Percentiles rank a stretch among this genome's conserved stretches.
Conservation (phyloP, 2,888 invertebrate species). For the Tinea trinotella region DNA sequence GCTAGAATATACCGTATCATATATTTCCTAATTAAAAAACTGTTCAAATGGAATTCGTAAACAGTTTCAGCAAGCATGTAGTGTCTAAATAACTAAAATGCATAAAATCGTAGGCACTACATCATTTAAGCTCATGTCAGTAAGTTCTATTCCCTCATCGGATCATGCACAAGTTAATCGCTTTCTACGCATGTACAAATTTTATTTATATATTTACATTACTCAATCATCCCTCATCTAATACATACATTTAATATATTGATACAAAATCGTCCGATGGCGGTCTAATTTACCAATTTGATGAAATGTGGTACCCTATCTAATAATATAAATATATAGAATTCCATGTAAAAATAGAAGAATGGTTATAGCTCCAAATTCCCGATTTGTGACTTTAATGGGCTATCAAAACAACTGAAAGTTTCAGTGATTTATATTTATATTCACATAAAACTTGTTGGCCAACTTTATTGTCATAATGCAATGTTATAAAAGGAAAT, state of each 20-base stretch:
- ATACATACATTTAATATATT: neutral
- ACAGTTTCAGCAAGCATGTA: neutral
- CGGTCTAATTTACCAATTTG: neutral
- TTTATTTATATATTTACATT: constrained; percentile 1
- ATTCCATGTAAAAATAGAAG: too few species aligned
- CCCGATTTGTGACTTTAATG: too few species aligned
- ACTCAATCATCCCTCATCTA: neutral
- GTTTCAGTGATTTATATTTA: too few species aligned
- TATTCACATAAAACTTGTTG: too few species aligned
- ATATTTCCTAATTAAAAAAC: neutral
- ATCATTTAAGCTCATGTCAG: constrained; percentile 77
- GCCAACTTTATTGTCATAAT: too few species aligned
- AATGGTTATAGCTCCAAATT: too few species aligned
- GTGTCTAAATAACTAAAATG: constrained; percentile 23
- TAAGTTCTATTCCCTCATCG: constrained; percentile 61
- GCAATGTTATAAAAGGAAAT: too few species aligned
- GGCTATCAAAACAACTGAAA: too few species aligned
- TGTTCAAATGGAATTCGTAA: neutral
- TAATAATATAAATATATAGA: neutral
- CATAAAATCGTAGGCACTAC: constrained; percentile 76
- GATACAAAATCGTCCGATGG: neutral
- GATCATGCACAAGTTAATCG: constrained; percentile 54
- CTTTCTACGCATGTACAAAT: neutral
- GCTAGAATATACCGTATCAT: neutral
- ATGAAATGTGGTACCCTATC: neutral